phyloP scores from a whole-genome alignment of 2,888 invertebrate species.

The Xestia rhomboidea region DNA sequence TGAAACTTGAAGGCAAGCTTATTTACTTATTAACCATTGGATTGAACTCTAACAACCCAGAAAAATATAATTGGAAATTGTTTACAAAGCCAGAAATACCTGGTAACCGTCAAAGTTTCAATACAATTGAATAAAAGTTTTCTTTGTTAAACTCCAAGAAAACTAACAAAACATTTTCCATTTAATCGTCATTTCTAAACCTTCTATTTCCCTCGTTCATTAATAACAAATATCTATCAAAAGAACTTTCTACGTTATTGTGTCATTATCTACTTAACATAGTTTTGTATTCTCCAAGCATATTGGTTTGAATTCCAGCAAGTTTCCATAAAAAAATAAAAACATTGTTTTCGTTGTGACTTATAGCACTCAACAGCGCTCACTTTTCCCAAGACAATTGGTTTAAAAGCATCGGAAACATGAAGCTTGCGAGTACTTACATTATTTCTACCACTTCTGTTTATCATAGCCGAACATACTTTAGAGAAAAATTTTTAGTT shows the following conservation, averaged over 20 bases:
- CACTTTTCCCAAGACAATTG: conserved; percentile 76
- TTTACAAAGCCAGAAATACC: not conserved
- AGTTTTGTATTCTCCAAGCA: not conserved
- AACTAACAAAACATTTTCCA: not conserved
- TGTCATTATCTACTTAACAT: not conserved
- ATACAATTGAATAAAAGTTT: not conserved
- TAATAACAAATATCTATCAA: conserved; percentile 6
- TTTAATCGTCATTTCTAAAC: not conserved
- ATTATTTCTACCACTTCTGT: conserved; percentile 54
- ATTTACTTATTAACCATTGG: not conserved
- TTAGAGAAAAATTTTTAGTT: not conserved
- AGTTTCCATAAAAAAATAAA: conserved; percentile 39
- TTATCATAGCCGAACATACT: conserved; percentile 30
- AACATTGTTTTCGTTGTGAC: conserved; percentile 58
- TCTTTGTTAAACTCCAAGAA: not conserved
- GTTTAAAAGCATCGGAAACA: conserved; percentile 81
- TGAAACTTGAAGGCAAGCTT: not conserved
- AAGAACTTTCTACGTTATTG: not conserved
- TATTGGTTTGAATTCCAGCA: conserved; percentile 19
- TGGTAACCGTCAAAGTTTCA: not conserved
- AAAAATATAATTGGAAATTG: not conserved
- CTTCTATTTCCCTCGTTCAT: not conserved
- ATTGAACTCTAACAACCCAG: not conserved
- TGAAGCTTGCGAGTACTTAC: conserved; percentile 68
- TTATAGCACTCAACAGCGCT: conserved; percentile 73